A percentile compares a stretch with the other conserved stretches of the same genome.
These are phyloP conservation scores for Trichogramma evanescens DNA, from an alignment of 2,888 invertebrate genomes.

Conservation along the genomic window DNA sequence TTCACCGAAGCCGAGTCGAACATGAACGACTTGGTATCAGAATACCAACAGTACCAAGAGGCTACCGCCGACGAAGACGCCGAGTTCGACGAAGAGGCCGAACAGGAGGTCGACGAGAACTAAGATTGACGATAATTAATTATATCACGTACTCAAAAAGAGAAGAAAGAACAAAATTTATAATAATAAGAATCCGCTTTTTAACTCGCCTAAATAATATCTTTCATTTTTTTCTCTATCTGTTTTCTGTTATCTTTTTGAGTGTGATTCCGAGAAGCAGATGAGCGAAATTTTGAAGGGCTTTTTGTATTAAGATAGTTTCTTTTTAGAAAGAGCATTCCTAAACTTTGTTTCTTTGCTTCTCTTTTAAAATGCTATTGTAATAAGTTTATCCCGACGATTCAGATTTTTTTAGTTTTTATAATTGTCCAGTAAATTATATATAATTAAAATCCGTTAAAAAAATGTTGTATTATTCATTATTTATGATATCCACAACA, in stretches of 20 bases:
- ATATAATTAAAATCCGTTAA: constrained; percentile 10
- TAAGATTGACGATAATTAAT: constrained; percentile 33
- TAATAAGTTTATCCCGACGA: constrained; percentile 1
- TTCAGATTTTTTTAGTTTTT: constrained; percentile 16
- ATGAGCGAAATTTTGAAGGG: not conserved
- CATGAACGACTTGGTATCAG: constrained; percentile 91
- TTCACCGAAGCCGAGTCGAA: constrained; percentile 93
- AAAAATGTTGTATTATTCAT: constrained; percentile 9
- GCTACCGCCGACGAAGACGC: constrained; percentile 78
- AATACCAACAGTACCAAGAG: constrained; percentile 92
- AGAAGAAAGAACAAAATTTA: constrained; percentile 15
- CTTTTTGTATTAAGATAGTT: not conserved
- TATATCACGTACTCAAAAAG: constrained; percentile 11
- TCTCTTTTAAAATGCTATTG: constrained; percentile 8
- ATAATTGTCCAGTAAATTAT: constrained; percentile 19
- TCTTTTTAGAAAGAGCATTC: constrained; percentile 4
- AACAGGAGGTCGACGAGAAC: constrained; percentile 64
- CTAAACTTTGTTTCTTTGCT: constrained; percentile 14
- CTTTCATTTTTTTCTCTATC: constrained; percentile 12
- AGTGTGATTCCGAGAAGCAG: not conserved
- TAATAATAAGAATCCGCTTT: constrained; percentile 13
- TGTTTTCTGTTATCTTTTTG: not conserved
- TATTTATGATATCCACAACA: constrained; percentile 4
- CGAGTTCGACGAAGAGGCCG: constrained; percentile 72
- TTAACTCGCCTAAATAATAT: constrained; percentile 12